These are phyloP conservation scores for Cydia pomonella DNA, from an alignment of 1,140 invertebrate genomes.

Conservation along the genomic window DNA sequence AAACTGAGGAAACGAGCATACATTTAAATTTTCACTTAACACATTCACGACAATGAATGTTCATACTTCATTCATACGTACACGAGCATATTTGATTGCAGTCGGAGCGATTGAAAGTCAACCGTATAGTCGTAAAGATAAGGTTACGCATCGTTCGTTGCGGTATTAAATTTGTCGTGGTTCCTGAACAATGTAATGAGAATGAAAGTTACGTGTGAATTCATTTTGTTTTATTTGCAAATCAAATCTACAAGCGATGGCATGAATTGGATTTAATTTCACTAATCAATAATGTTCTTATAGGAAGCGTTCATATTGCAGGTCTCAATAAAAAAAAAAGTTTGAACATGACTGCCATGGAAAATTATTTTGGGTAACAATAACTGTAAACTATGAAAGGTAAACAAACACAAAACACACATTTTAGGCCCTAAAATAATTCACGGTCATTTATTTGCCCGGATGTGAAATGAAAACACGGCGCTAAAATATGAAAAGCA, in stretches of 20 bases:
- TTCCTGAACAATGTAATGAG: constrained; percentile 42
- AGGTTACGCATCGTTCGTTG: neutral
- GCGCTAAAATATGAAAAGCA: constrained; percentile 16
- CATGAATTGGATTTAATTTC: constrained; percentile 22
- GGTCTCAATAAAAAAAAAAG: neutral
- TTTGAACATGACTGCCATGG: no score
- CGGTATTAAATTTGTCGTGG: neutral
- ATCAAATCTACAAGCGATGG: constrained; percentile 42
- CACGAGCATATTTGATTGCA: constrained; percentile 1
- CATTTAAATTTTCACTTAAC: constrained; percentile 40
- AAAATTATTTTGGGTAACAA: neutral
- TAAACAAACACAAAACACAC: neutral
- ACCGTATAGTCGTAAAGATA: constrained; percentile 10
- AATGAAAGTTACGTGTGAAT: constrained; percentile 63
- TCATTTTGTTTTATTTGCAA: constrained; percentile 56
- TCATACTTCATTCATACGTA: constrained; percentile 41
- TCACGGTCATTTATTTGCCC: neutral
- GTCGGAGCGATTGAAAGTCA: neutral
- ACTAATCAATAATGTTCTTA: constrained; percentile 7
- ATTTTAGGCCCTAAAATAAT: neutral
- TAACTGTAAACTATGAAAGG: neutral
- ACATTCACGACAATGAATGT: constrained; percentile 37
- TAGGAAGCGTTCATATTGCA: neutral
- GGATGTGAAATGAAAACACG: neutral
- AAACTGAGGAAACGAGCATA: constrained; percentile 34